Evolutionary conservation across 2,888 invertebrate genomes (phyloP).

Genomic region (Rhagonycha lutea): DNA sequence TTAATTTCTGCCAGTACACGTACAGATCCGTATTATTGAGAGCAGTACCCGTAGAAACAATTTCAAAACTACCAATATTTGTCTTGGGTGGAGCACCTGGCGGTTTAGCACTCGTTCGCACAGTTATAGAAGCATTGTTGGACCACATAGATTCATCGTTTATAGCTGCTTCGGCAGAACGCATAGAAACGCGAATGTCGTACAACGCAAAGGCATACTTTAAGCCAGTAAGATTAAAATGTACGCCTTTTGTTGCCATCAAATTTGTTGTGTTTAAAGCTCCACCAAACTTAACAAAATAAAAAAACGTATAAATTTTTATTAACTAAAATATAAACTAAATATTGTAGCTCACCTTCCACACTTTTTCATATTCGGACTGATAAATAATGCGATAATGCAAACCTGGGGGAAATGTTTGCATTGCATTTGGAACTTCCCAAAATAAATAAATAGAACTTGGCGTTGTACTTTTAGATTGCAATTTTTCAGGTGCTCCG

Average conservation of each 20-base stretch:
- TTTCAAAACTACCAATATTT: constrained; percentile 75
- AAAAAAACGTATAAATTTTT: neutral
- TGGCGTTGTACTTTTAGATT: constrained; percentile 53
- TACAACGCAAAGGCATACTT: constrained; percentile 71
- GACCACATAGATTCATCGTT: constrained; percentile 71
- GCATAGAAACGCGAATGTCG: constrained; percentile 72
- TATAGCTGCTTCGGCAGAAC: constrained; percentile 58
- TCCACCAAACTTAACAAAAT: constrained; percentile 22
- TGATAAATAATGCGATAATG: constrained; percentile 59
- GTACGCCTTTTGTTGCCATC: constrained; percentile 27
- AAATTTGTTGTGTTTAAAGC: neutral
- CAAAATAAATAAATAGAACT: constrained; percentile 58
- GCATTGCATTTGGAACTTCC: constrained; percentile 56
- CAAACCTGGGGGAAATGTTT: constrained; percentile 58
- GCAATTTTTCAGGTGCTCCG: constrained; percentile 56
- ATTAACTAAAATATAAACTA: neutral
- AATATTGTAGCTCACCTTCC: constrained; percentile 49
- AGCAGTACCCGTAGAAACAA: constrained; percentile 47
- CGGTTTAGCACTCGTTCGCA: constrained; percentile 61
- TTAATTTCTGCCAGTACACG: constrained; percentile 80
- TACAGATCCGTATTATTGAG: constrained; percentile 64
- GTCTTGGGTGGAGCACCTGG: constrained; percentile 73
- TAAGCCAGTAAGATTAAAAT: constrained; percentile 59
- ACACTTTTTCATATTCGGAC: constrained; percentile 55
- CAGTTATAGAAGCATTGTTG: constrained; percentile 61